Conservation (phyloP, 2,888 invertebrate genomes). For the Oxytorus armatus region DNA sequence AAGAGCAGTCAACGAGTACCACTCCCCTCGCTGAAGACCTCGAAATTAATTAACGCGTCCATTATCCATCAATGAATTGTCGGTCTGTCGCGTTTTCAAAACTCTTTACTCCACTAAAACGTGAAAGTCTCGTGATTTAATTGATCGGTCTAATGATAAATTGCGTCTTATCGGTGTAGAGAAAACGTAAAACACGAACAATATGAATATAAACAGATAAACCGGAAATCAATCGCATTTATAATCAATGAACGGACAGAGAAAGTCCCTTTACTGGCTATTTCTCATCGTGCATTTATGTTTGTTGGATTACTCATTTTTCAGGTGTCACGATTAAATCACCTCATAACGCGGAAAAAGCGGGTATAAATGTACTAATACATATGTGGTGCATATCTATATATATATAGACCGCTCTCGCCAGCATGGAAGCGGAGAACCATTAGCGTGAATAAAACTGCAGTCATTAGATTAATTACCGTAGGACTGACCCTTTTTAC, state of each 20-base stretch:
- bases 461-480: slow-evolving; percentile 61
- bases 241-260: slow-evolving; percentile 20
- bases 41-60: slow-evolving; percentile 33
- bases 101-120: slow-evolving; percentile 2
- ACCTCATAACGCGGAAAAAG: slow-evolving; percentile 15
- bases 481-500: slow-evolving; percentile 43
- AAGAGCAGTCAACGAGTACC: slow-evolving; percentile 31
- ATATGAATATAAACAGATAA: background rate
- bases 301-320: slow-evolving; percentile 15
- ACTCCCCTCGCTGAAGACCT: slow-evolving; percentile 27
- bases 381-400: background rate
- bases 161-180: too few relatives aligned
- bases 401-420: background rate
- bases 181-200: too few relatives aligned
- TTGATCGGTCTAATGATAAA: slow-evolving; percentile 16
- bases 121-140: slow-evolving; percentile 19
- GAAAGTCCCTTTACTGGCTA: background rate
- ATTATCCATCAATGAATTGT: background rate
- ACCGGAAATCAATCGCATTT: slow-evolving; percentile 29
- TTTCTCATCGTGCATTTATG: background rate
- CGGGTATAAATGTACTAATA: background rate
- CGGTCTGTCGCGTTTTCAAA: slow-evolving; percentile 6
- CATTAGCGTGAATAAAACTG: slow-evolving; percentile 57
- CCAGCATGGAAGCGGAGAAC: slow-evolving; percentile 22
- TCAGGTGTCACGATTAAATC: slow-evolving; percentile 31